These are phyloP conservation scores for Chaitophorus viminalis DNA, from an alignment of 2,888 invertebrate genomes.

Conservation along the genomic window DNA sequence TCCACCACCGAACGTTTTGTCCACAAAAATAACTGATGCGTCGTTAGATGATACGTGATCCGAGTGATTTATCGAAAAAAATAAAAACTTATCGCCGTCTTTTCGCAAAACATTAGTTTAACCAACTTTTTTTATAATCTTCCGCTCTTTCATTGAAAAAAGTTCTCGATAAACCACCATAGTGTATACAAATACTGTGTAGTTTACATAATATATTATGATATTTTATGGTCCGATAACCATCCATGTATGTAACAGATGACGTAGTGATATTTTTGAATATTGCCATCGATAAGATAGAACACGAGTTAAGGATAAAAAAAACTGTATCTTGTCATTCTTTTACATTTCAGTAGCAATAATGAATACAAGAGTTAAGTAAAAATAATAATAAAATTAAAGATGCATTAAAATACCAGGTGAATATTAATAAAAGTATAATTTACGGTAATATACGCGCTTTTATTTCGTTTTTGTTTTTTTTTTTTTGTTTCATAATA, in stretches of 20 bases:
- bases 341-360: background rate
- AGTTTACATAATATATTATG: too few species aligned
- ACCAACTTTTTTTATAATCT: too few species aligned
- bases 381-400: background rate
- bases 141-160: too few species aligned
- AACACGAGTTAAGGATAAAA: background rate
- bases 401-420: background rate
- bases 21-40: too few species aligned
- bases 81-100: too few species aligned
- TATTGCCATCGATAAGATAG: background rate
- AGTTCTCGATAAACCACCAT: too few species aligned
- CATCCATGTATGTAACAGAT: background rate
- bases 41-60: too few species aligned
- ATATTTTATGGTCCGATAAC: too few species aligned
- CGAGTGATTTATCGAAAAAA: too few species aligned
- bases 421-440: background rate
- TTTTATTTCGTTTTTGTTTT: background rate
- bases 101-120: too few species aligned
- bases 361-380: background rate
- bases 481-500: conserved; percentile 8
- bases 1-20: too few species aligned
- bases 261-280: background rate
- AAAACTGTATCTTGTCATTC: background rate
- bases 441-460: background rate
- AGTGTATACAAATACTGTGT: too few species aligned